phyloP scores from a whole-genome alignment of 2,113 vertebrate genomes.

The Cottus gobio region DNA sequence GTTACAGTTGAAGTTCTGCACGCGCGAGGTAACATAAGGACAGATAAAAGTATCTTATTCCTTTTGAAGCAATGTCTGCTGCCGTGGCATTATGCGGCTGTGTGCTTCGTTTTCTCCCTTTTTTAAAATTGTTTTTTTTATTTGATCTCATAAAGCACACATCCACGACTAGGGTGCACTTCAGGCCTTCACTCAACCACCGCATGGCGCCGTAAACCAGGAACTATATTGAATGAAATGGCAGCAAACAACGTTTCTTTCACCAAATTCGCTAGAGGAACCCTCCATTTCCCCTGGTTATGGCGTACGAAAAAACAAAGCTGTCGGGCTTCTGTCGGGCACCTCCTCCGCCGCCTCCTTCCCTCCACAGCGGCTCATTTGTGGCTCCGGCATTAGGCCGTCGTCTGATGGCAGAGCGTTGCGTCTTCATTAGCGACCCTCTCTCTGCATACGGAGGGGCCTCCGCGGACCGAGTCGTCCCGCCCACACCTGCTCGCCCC shows the following conservation, averaged over 20 bases:
- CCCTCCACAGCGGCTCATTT: constrained; percentile 67
- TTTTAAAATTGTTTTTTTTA: too few relatives aligned
- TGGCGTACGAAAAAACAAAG: constrained; percentile 53
- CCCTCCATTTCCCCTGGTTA: constrained; percentile 27
- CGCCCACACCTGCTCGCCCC: constrained; percentile 61
- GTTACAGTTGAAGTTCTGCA: constrained; percentile 21
- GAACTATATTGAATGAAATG: constrained; percentile 10
- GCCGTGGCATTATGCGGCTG: background rate
- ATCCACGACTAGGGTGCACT: constrained; percentile 28
- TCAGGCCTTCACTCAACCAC: constrained; percentile 35
- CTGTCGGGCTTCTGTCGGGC: constrained; percentile 22
- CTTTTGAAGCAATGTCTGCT: background rate
- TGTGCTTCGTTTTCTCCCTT: background rate
- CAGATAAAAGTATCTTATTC: constrained; percentile 3
- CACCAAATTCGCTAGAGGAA: constrained; percentile 19
- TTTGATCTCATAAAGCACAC: constrained; percentile 20
- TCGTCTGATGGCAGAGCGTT: constrained; percentile 55
- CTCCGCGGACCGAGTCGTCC: constrained; percentile 49
- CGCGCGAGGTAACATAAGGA: constrained; percentile 4
- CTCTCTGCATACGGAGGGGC: constrained; percentile 18
- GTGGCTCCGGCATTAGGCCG: constrained; percentile 58
- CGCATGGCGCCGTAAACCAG: constrained; percentile 18
- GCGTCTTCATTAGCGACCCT: constrained; percentile 75
- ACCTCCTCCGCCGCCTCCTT: constrained; percentile 16
- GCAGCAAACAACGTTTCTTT: background rate